Percentiles rank a stretch among this genome's conserved stretches.
These are phyloP conservation scores for Eudyptes chrysolophus DNA, from an alignment of 2,113 vertebrate genomes.

Conservation along the genomic window DNA sequence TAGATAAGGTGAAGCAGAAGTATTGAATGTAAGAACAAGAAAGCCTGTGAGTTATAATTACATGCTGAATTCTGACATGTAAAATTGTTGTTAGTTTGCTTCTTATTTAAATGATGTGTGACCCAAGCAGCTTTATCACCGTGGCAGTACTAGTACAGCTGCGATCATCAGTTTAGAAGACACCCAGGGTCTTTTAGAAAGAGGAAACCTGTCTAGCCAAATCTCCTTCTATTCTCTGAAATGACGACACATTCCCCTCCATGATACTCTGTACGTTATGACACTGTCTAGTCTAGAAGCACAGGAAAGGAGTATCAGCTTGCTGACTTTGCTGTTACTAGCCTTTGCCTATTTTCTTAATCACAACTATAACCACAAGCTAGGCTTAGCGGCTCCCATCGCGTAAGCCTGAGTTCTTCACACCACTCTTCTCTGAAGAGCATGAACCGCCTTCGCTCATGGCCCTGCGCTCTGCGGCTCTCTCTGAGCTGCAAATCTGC, in stretches of 20 bases:
- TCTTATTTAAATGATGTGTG: conserved; percentile 12
- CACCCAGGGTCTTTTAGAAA: neutral
- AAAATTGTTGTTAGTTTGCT: conserved; percentile 24
- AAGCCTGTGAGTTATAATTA: conserved; percentile 31
- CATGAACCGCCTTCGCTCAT: neutral
- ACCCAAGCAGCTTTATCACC: conserved; percentile 20
- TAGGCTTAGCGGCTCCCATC: neutral
- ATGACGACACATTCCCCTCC: neutral
- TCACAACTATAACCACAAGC: neutral
- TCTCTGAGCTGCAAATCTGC: neutral
- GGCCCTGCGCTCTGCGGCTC: neutral
- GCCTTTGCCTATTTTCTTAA: neutral
- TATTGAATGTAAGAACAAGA: conserved; percentile 66
- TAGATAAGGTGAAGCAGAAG: conserved; percentile 45
- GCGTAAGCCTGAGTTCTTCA: neutral
- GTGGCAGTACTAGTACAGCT: neutral
- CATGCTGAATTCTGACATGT: conserved; percentile 15
- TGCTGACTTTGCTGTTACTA: neutral
- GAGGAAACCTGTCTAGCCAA: neutral
- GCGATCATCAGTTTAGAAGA: neutral
- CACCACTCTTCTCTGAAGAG: neutral
- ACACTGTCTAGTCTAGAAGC: neutral
- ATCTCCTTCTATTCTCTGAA: neutral
- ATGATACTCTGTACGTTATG: neutral
- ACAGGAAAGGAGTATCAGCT: neutral